Evolutionary conservation across 2,113 vertebrate species (phyloP), one percentile per base, ranked within the genome.

Genomic region (Apaloderma vittatum): DNA sequence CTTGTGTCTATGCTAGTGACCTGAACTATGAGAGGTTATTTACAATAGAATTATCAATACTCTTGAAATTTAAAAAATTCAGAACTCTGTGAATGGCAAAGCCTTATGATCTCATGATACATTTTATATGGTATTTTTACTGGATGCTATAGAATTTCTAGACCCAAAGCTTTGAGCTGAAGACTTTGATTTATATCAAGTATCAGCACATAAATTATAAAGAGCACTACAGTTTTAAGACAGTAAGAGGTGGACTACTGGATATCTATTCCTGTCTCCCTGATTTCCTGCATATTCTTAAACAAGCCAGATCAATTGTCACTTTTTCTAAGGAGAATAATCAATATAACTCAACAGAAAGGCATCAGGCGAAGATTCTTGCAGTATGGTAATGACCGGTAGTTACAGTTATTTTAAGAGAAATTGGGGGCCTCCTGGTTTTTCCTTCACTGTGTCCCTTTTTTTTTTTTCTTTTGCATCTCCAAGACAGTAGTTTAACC

Each of bases 21-120:
- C 98, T 98, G 98, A 99, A 98, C 98, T 98, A 98, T 98, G 97
- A 98, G 97, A 99, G 98, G 98, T 98, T 99, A 98, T 96, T 90
- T 94, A 97, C 97, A 99, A 99, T 98, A 96, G 97, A 98, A 99
- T 99, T 99, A 99, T 96, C 94, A 96, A 96, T 97, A 97, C 95
- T 98, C 89, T 97, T 98, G 61, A 95, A 98, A 98, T 98, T 98
- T 98, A 96, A 98, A 98, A 98, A 98, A 98, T 98, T 98, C 96
- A 97, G 95, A 98, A 98, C 97, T 81, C 93, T 93, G 84, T 92
- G 97, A 96, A 98, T 97, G 90, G 93, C 94, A 98, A 98, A 93
- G 46, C 74, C 63, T 94, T 91, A 86, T 78, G 77, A 77, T 88
- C 75, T 93, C 65, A 95, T 78, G 73, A 81, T 73, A 43, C 51